Conservation (phyloP, 2,888 invertebrate genomes). For the Hyles lineata region DNA sequence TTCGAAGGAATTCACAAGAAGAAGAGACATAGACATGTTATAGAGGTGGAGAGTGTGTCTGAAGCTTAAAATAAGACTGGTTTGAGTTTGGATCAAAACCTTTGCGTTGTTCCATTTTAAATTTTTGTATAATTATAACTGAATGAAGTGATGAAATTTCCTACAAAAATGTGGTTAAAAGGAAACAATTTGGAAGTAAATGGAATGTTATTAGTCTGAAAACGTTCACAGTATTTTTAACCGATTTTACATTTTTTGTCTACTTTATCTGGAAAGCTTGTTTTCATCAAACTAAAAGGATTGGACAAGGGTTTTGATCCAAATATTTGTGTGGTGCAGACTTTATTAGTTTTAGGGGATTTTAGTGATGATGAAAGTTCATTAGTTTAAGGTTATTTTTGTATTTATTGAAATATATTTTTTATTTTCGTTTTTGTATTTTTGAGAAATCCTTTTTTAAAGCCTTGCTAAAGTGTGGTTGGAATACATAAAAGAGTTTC, state of each 20-base stretch:
- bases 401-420: slow-evolving; percentile 20
- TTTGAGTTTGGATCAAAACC: slow-evolving; percentile 34
- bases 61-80: slow-evolving; percentile 55
- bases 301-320: neutral
- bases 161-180: no score
- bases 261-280: neutral
- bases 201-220: neutral
- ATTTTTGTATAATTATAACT: neutral
- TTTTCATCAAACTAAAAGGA: neutral
- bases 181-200: neutral
- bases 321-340: slow-evolving; percentile 4
- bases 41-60: slow-evolving; percentile 73
- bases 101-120: neutral
- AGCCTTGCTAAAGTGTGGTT: neutral
- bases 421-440: neutral
- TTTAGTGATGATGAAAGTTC: slow-evolving; percentile 2
- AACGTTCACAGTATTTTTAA: neutral
- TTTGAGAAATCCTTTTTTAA: neutral
- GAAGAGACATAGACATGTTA: slow-evolving; percentile 75
- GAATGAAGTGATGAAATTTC: neutral
- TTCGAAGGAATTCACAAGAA: slow-evolving; percentile 77
- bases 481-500: neutral
- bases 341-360: slow-evolving; percentile 3
- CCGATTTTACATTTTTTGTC: neutral
- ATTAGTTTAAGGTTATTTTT: neutral